Evolutionary conservation across 2,797 vertebrate genomes (phyloP), one percentile per base, ranked within the genome.

Genomic region (Anguilla obscura): DNA sequence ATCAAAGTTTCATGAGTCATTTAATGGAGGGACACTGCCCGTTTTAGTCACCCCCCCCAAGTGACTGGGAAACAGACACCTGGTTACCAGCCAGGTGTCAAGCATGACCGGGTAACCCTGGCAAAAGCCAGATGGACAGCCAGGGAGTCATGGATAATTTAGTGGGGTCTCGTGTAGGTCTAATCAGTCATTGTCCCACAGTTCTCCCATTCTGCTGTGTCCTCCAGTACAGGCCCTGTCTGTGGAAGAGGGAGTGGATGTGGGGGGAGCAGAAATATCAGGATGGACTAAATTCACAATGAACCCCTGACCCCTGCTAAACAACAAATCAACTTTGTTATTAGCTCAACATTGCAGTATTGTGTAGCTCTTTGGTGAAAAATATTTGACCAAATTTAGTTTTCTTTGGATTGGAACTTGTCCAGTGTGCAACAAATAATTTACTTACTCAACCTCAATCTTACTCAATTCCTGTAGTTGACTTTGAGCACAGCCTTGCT

Each of bases 1-100:
- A 95, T 97, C 93, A 96, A 96, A 94, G 90, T 93, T 95, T 94
- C 91, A 96, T 92, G 93, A 89, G 92, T 91, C 93, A 95, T 94
- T 95, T 93, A 95, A 95, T 93, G 91, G 91, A 93, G 88, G 91
- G 84, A 91, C 91, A 89, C 93, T 91, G 93, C 91, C 90, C 88
- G 45, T 89, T 74, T 30, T 45, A 24, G 86, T 76, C 90, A 87
- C 40, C 86, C 94, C 94, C 92, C 92, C 92, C 95, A 93, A 91
- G 88, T 92, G 88, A 89, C 87, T 88, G 21, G 85, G 86, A 93
- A 95, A 92, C 56, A 85, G 94, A 95, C 89, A 92, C 92, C 90
- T 89, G 92, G 85, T 90, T 89, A 90, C 87, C 90, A 90, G 90
- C 80, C 89, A 89, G 79, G 79, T 88, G 66, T 80, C 60, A 82